Evolutionary conservation across 1,140 invertebrate species (phyloP), one percentile per base, ranked within the genome.

Genomic region (Aphelinus atriplicis): DNA sequence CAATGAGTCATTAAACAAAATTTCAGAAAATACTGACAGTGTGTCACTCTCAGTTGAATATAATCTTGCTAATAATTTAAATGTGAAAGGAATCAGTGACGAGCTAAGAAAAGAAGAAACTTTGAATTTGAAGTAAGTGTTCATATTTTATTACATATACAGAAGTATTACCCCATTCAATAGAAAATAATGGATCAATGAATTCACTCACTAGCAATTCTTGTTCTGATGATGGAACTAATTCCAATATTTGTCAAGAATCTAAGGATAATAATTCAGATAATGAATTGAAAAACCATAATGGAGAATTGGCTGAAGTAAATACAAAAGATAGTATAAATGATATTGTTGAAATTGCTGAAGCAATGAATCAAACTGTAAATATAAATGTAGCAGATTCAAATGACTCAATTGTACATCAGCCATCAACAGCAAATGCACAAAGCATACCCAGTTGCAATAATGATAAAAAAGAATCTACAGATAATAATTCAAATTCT

Each of bases 401-500:
- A 26, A 26, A 26, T 64, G 50, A 51, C 46, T 4, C 26, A 1
- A 62, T 43, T 55, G 9, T 9, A 46, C 51, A 66, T 10, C 74
- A 79, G 45, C 50, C 45, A 57, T 45, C 58, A 60, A n/a, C 53
- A 7, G 3, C 55, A 3, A 7, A 68, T 56, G 47, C 42, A 62
- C 65, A 75, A 50, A 68, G 57, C 2, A 62, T 67, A 72, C n/a
- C 9, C 67, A 78, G 84, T 26, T 26, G 26, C 26, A 26, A 26
- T 26, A 26, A 26, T 26, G 26, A 26, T 26, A 26, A 26, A 26
- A 26, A 26, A 26, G 26, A 26, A 26, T 26, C 2, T 43, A 53
- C 26, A 72, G 50, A 63, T 55, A 50, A 69, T 69, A 50, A 69
- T 69, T 48, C 55, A 62, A n/a, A 53, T 47, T n/a, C 5, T 64